Conservation (phyloP, 2,113 vertebrate species). For the Macroglossus sobrinus region DNA sequence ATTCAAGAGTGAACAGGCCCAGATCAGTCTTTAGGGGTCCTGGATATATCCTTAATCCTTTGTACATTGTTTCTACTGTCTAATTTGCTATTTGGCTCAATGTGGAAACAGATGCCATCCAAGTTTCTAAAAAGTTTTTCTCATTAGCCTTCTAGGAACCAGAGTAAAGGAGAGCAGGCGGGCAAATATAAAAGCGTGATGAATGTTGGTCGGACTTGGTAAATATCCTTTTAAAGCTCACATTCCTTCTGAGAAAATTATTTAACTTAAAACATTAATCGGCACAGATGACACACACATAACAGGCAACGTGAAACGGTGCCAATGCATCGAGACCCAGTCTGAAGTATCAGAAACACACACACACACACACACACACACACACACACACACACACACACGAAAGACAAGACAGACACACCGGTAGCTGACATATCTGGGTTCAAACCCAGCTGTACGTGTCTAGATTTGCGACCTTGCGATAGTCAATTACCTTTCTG, state of each 20-base stretch:
- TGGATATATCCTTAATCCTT: neutral
- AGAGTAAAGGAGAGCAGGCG: neutral
- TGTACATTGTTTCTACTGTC: neutral
- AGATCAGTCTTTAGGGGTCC: neutral
- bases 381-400: neutral
- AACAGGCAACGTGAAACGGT: neutral
- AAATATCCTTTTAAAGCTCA: neutral
- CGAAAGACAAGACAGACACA: neutral
- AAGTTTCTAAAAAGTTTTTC: conserved; percentile 19
- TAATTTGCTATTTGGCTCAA: neutral
- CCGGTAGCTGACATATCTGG: neutral
- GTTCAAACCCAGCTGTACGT: neutral
- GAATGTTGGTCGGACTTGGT: neutral
- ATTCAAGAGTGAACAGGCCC: neutral
- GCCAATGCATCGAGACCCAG: neutral
- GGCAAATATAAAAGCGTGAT: neutral
- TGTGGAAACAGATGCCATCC: neutral
- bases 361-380: neutral
- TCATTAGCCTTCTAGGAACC: conserved; percentile 19
- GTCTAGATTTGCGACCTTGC: neutral
- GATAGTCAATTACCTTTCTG: conserved; percentile 34
- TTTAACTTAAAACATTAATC: conserved; percentile 34
- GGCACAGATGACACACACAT: neutral
- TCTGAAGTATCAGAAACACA: neutral
- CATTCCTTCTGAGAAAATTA: neutral